Percentiles rank a stretch among this genome's conserved stretches.
These are phyloP conservation scores for Piprites chloris DNA, from an alignment of 2,113 vertebrate genomes.

Conservation along the genomic window DNA sequence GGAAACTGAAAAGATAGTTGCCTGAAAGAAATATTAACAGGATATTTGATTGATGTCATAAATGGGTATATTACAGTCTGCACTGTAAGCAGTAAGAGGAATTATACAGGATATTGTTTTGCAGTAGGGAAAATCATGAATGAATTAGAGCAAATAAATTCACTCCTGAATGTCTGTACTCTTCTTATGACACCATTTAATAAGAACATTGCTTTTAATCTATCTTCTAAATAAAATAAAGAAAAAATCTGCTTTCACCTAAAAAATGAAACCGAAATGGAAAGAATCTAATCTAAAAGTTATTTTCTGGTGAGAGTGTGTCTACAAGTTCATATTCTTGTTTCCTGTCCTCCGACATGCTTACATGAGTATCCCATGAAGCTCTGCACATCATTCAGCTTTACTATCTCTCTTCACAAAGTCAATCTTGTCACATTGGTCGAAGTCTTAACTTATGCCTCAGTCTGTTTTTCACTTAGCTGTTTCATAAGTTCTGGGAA, in stretches of 20 bases:
- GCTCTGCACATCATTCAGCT: background rate
- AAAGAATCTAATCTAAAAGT: background rate
- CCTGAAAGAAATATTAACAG: background rate
- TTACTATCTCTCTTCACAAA: background rate
- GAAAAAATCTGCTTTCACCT: background rate
- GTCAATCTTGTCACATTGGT: background rate
- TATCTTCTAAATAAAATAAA: background rate
- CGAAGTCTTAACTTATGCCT: background rate
- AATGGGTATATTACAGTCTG: background rate
- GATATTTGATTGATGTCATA: background rate
- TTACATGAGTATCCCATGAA: background rate
- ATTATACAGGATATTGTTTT: background rate
- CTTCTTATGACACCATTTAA: background rate
- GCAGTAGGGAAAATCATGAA: background rate
- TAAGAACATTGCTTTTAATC: background rate
- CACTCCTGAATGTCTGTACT: background rate
- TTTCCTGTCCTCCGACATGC: background rate
- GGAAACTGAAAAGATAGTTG: background rate
- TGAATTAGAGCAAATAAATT: background rate
- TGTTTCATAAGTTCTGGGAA: background rate
- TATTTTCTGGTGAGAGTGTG: background rate
- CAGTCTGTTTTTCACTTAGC: background rate
- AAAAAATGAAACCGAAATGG: background rate
- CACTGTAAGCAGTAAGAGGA: background rate
- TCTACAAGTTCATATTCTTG: background rate